Conservation (phyloP, 2,113 vertebrate species). For the Speoplatyrhinus poulsoni region DNA sequence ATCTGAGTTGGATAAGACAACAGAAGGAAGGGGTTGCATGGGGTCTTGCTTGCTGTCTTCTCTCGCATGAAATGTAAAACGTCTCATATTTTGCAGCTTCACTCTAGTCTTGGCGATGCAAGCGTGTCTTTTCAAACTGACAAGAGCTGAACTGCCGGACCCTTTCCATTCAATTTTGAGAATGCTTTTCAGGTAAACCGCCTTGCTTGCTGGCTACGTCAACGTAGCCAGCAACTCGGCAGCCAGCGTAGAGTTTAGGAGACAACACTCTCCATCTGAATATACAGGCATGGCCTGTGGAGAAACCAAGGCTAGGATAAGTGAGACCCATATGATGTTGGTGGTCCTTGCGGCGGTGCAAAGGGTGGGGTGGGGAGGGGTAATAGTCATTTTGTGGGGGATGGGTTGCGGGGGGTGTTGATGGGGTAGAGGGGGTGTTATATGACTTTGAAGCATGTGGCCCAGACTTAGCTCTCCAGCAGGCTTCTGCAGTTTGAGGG, state of each 20-base stretch:
- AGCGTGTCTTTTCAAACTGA: conserved; percentile 57
- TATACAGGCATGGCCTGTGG: conserved; percentile 16
- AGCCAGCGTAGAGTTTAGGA: conserved; percentile 32
- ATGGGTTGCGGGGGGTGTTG: conserved; percentile 39
- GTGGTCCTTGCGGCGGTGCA: conserved; percentile 29
- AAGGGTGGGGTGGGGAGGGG: conserved; percentile 36
- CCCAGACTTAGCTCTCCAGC: conserved; percentile 64
- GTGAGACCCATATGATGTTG: conserved; percentile 60
- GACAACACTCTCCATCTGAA: conserved; percentile 57
- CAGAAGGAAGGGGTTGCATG: conserved; percentile 67
- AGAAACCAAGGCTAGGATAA: conserved; percentile 21
- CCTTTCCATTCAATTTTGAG: conserved; percentile 43
- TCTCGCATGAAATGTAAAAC: conserved; percentile 70
- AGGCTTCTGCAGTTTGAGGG: conserved; percentile 74
- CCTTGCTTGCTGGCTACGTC: too few relatives aligned
- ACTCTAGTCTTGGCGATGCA: conserved; percentile 61
- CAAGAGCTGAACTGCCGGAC: conserved; percentile 63
- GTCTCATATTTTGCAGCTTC: conserved; percentile 40
- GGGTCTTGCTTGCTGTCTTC: conserved; percentile 68
- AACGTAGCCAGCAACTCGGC: too few relatives aligned
- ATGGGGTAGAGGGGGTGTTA: conserved; percentile 63
- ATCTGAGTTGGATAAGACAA: conserved; percentile 67
- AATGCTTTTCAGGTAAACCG: conserved; percentile 29
- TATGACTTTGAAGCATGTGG: conserved; percentile 73
- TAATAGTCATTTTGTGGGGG: conserved; percentile 19